phyloP scores from a whole-genome alignment of 2,797 vertebrate genomes.

The Lates japonicus region DNA sequence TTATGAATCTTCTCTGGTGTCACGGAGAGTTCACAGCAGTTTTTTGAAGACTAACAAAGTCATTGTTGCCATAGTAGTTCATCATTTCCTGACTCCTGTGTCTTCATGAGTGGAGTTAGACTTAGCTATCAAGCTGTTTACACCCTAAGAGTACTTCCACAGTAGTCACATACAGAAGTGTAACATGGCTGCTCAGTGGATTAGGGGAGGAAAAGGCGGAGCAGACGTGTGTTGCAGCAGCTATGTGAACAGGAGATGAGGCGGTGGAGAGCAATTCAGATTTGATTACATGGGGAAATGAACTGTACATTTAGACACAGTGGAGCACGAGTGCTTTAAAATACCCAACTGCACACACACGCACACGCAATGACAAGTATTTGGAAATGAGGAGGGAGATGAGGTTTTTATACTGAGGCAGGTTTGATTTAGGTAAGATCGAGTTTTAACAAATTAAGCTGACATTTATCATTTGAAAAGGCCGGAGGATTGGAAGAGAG shows the following conservation, averaged over 20 bases:
- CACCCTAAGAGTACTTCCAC: no score
- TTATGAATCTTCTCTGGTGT: background rate
- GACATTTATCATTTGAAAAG: slow-evolving; percentile 65
- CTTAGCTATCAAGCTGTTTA: no score
- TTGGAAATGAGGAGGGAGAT: slow-evolving; percentile 7
- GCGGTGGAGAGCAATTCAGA: slow-evolving; percentile 25
- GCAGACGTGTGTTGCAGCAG: background rate
- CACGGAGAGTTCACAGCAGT: background rate
- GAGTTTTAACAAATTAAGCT: slow-evolving; percentile 31
- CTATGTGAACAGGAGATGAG: slow-evolving; percentile 25
- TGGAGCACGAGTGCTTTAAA: slow-evolving; percentile 34
- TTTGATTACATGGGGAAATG: slow-evolving; percentile 48
- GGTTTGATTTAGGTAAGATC: slow-evolving; percentile 58
- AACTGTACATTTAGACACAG: slow-evolving; percentile 34
- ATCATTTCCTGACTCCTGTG: no score
- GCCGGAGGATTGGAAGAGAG: slow-evolving; percentile 62
- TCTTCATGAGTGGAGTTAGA: no score
- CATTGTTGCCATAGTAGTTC: no score
- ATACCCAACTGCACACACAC: slow-evolving; percentile 19
- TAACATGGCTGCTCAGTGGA: background rate
- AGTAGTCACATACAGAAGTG: no score
- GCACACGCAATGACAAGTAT: no score
- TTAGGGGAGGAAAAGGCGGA: slow-evolving; percentile 26
- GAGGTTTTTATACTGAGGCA: slow-evolving; percentile 19
- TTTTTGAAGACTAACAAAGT: no score